Base-by-base conservation (phyloP, 1,140 invertebrate species). In the Tetramorium alpestre region DNA sequence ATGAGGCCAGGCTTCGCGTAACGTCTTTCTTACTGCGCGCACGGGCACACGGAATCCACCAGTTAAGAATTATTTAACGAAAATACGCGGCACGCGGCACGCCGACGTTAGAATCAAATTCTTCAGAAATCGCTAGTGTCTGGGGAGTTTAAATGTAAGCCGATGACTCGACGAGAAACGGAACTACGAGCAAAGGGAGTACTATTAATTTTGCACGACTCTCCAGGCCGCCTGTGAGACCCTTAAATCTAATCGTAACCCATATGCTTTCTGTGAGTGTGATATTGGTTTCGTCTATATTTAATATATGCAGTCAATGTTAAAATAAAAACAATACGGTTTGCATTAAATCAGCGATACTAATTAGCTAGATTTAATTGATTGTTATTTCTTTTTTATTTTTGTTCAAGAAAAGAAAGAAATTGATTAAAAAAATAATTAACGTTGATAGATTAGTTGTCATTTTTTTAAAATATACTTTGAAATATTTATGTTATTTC, bases 51-150 rank as follows among this genome's bases (percentile, higher is more conserved):
- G 8, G 28, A 58, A 28, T 62, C 25, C 41, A 51, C 18, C 41
- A 69, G 25, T 51, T 8, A 44, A 72, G 70, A 84, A 84, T 84
- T 84, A 84, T 84, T 84, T 56, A 75, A 10, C 80, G 41, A 18
- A 84, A 60, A 5, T 47, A 73, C n/a, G 8, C 69, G 47, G 33
- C 69, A 82, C 56, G 13, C 25, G 13, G 11, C 25, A 18, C 28
- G 16, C 54, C 41, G 22, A 65, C 18, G 13, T 41, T 11, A 44
- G 13, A 73, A 49, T 75, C 54, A n/a, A 60, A 47, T 58, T 47
- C 25, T 47, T 60, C 58, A 62, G 69, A 84, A 73, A 73, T 75
- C 41, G 25, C 70, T 38, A 49, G 25, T 60, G 18, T 56, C 80
- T 22, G 33, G 25, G 41, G 41, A 58, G 38, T 44, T 56, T 56